Evolutionary conservation across 2,888 invertebrate species (phyloP).

Genomic region (Drosophila peninsularis): DNA sequence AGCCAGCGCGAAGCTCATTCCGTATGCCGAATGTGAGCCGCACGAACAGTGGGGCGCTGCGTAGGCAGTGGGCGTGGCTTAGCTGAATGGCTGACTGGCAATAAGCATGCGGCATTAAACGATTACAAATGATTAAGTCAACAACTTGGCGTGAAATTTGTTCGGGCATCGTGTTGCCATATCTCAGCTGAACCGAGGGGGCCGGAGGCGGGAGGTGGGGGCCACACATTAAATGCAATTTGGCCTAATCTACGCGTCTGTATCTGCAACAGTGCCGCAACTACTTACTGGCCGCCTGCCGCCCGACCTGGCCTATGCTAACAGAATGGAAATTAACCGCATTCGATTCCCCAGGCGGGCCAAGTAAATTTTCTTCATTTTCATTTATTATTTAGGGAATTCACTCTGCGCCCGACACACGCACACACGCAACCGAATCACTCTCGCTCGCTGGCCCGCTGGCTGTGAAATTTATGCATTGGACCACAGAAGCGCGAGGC

Average conservation of each 20-base stretch:
- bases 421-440: constrained; percentile 17
- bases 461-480: constrained; percentile 70
- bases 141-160: constrained; percentile 63
- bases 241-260: constrained; percentile 16
- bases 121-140: constrained; percentile 76
- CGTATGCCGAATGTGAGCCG: constrained; percentile 45
- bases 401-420: constrained; percentile 49
- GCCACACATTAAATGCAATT: constrained; percentile 53
- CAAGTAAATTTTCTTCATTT: constrained; percentile 51
- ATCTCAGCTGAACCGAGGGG: neutral
- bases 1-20: constrained; percentile 41
- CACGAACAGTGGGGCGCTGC: constrained; percentile 2
- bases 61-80: constrained; percentile 19
- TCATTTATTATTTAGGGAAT: constrained; percentile 70
- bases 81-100: constrained; percentile 29
- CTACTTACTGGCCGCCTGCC: neutral
- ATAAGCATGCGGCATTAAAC: constrained; percentile 62
- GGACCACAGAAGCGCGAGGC: constrained; percentile 42
- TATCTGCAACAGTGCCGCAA: constrained; percentile 23
- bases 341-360: constrained; percentile 51
- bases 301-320: constrained; percentile 10
- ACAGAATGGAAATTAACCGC: constrained; percentile 52
- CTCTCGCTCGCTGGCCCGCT: constrained; percentile 1
- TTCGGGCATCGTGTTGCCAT: constrained; percentile 20
- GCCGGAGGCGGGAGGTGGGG: neutral